A percentile compares a stretch with the other conserved stretches of the same genome.
phyloP scores from a whole-genome alignment of 2,888 invertebrate genomes.

The Selenia dentaria region DNA sequence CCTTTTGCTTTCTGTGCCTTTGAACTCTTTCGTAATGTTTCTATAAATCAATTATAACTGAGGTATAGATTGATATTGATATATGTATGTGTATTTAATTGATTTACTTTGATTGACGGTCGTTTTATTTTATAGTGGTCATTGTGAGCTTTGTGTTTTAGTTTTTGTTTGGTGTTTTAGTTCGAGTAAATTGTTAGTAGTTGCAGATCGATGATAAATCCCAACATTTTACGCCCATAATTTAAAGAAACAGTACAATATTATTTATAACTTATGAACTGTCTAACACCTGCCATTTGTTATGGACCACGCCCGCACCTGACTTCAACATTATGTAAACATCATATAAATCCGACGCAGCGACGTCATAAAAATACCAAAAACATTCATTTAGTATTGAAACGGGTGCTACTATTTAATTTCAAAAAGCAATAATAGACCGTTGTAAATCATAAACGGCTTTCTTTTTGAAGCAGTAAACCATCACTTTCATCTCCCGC shows the following conservation, averaged over 20 bases:
- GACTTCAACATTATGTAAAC: conserved; percentile 32
- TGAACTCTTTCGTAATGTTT: conserved; percentile 31
- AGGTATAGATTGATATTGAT: conserved; percentile 31
- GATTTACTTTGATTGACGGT: conserved; percentile 20
- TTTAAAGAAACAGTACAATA: conserved; percentile 24
- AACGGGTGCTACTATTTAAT: conserved; percentile 59
- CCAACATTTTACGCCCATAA: conserved; percentile 16
- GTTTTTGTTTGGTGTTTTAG: not conserved
- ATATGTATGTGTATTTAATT: conserved; percentile 16
- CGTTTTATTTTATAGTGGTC: conserved; percentile 5
- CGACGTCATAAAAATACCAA: conserved; percentile 39
- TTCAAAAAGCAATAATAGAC: conserved; percentile 61
- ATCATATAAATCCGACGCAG: conserved; percentile 32
- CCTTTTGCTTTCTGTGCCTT: conserved; percentile 29
- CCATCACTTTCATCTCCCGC: conserved; percentile 65
- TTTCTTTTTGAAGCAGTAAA: conserved; percentile 67
- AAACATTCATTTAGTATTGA: conserved; percentile 48
- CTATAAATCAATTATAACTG: conserved; percentile 31
- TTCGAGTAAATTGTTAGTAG: not conserved
- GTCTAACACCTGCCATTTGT: conserved; percentile 30
- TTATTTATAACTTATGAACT: conserved; percentile 21
- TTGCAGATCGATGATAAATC: conserved; percentile 6
- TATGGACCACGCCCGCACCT: conserved; percentile 25
- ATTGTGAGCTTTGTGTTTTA: not conserved
- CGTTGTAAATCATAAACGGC: conserved; percentile 71